Base-by-base conservation (phyloP, 2,113 vertebrate species). In the Morone chrysops region DNA sequence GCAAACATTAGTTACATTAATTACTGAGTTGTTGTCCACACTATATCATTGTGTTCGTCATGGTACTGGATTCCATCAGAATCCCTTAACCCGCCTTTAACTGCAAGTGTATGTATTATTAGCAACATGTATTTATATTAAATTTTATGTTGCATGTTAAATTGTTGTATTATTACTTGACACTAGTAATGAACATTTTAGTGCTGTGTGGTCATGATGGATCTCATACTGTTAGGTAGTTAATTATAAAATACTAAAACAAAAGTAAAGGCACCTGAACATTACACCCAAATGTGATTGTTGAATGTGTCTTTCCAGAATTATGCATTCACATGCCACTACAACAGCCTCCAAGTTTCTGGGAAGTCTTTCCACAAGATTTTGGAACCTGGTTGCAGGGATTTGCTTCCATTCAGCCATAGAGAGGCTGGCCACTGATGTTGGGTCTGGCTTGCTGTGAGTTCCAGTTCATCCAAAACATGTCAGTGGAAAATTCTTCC, bases 361-460 rank as follows among this genome's bases (percentile, higher is more conserved):
- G 4, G n/a, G 13, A 81, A 69, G 17, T 20, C 38, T 54, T 45
- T 43, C 38, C 36, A 70, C 4, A 40, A 67, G 31, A 31, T 60
- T 43, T 56, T 73, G 10, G 40, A 62, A 68, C 6, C 16, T 20
- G 70, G 16, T 48, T 38, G 47, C 41, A 48, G 56, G 45, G 56
- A 74, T 63, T 69, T 16, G 40, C 20, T 73, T 2, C 65, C 48
- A 70, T 69, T 67, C 82, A 78, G 53, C 38, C 43, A 36, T 8
- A 69, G 70, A 41, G 47, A 53, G 40, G 36, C 41, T 6, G 14
- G 48, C 47, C 66, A 25, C 57, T 40, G 48, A 60, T 70, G 11
- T n/a, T 10, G 22, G 13, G 38, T 13, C 51, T 36, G 60, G 38
- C 41, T 65, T 9, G 1, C 14, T 63, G n/a, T 13, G 1, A 1